Base-by-base conservation (phyloP, 1,140 invertebrate species). In the Drosophila mayri region DNA sequence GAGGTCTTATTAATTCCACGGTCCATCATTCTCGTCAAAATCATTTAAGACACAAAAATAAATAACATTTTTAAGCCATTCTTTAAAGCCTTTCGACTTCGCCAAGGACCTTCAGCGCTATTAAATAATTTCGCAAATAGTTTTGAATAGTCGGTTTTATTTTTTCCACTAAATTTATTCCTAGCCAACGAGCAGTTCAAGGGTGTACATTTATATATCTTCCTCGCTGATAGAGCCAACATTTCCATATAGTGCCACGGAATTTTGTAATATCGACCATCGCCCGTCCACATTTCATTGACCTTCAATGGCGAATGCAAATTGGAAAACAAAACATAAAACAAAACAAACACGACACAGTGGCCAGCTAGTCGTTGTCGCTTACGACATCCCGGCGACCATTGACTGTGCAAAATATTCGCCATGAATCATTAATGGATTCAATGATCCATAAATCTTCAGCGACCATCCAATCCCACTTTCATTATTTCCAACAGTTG, bases 251-350 rank as follows among this genome's bases (percentile, higher is more conserved):
- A 75, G 58, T 28, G 44, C 49, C 44, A 22, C 4, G 20, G 37
- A 59, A 35, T 86, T 76, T 67, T 44, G 83, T 59, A 86, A 88
- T 62, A 22, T 20, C 35, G 68, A 58, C 80, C 62, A 64, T 66
- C 62, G n/a, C 57, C 61, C 62, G 54, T 50, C 52, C 63, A 68
- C 77, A 85, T 90, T 90, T 90, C 85, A 81, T 90, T 90, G 85
- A 90, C 85, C 85, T 90, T 90, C 85, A 67, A 22, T 63, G 61
- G 46, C 71, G 14, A 76, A 81, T 79, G 78, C 57, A 76, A 90
- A 90, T 90, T 54, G 47, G 65, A 70, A 81, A 62, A 58, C 71
- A 62, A 90, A 84, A 76, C 72, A 84, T 77, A 77, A 32, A 68
- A 22, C 63, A 32, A 73, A 63, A 35, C 25, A 64, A 64, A 59